phyloP scores from a whole-genome alignment of 2,113 vertebrate species.

The Edolisoma coerulescens region DNA sequence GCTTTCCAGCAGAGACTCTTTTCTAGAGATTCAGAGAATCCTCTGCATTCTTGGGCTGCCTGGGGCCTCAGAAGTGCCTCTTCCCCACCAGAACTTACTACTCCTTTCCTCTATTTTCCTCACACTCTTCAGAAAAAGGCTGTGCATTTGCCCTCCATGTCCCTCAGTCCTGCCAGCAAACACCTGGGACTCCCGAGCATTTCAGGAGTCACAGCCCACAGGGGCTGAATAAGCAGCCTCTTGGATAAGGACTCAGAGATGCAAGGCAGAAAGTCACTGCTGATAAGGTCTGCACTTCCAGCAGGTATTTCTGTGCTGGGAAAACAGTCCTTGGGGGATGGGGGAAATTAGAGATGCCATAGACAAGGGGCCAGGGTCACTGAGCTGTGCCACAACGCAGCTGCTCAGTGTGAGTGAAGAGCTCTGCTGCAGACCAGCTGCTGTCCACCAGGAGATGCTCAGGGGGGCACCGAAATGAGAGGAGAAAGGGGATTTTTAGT shows the following conservation, averaged over 20 bases:
- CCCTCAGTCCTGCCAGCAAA: background rate
- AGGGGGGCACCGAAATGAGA: background rate
- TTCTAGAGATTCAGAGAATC: no score
- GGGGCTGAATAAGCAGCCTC: background rate
- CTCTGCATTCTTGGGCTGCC: background rate
- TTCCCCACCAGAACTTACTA: background rate
- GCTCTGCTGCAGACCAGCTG: background rate
- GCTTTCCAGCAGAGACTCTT: background rate
- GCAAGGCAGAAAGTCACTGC: background rate
- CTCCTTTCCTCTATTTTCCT: background rate
- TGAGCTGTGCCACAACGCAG: background rate
- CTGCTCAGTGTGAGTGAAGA: background rate
- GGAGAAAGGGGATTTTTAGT: background rate
- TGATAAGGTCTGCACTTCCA: background rate
- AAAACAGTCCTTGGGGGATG: background rate
- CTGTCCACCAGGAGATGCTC: background rate
- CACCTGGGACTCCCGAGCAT: background rate
- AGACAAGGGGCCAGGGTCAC: background rate
- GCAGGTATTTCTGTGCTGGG: background rate
- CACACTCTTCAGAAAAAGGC: background rate
- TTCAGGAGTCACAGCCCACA: background rate
- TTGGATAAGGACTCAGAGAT: background rate
- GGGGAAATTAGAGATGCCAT: background rate
- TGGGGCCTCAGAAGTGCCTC: background rate
- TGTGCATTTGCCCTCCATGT: fast-evolving